Base-by-base conservation (phyloP, 2,888 invertebrate genomes). In the Caenorhabditis sp. region DNA sequence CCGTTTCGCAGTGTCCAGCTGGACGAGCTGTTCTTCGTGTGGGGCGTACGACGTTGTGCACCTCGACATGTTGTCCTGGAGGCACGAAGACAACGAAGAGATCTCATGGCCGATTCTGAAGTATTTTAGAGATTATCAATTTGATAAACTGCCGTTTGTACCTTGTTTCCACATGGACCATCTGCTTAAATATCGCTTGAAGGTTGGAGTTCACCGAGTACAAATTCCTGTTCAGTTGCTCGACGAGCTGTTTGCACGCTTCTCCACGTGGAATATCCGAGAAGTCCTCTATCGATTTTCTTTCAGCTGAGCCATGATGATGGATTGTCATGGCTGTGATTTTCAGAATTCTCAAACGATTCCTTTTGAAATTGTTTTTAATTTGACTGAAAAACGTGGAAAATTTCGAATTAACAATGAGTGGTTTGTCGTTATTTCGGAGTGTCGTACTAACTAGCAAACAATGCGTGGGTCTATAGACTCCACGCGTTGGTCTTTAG, bases 181-280 rank as follows among this genome's bases (percentile, higher is more conserved):
- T 71, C 27, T 77, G 71, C 15, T 77, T 77, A 17, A 71, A 58
- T 9, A 66, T 71, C 11, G 48, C 27, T 15, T 76, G 63, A 11
- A 76, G 45, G 22, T 46, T 70, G n/a, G 70, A 32, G 20, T 52
- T 56, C 27, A 72, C 35, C 22, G 71, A 62, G 30, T 46, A 77
- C 20, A 72, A 20, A 37, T 66, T 77, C 15, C 77, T 32, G 26
- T 72, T 77, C 20, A 77, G 46, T 37, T 77, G 77, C 24, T 77
- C 77, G 6, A 77, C 61, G 6, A 77, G 61, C 22, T 71, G 71
- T 20, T 56, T 53, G 22, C 77, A 71, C 2, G 65, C 77, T n/a
- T 77, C 77, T n/a, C 77, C 77, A 26, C 65, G 71, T 30, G 77
- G 77, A 52, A 77, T 77, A 35, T 77, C 71, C 26, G 52, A 65